A percentile compares a stretch with the other conserved stretches of the same genome.
Evolutionary conservation across 2,797 vertebrate genomes (phyloP).

Genomic region (Loriculus beryllinus): DNA sequence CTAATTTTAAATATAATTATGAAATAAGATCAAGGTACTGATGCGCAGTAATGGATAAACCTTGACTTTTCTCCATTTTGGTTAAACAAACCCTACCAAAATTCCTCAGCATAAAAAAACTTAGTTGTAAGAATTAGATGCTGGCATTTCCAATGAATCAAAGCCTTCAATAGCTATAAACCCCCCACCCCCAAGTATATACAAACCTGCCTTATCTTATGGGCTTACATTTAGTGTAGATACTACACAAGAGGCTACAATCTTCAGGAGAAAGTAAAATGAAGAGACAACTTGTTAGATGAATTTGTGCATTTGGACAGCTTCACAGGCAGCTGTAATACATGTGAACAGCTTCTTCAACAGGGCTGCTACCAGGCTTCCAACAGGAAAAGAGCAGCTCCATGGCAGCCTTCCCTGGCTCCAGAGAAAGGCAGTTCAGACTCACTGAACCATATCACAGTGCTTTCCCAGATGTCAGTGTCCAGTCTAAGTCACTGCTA

Average conservation of each 20-base stretch:
- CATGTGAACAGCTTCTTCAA: accelerated
- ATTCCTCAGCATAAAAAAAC: background rate
- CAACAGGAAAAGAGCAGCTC: background rate
- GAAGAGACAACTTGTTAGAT: background rate
- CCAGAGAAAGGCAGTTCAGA: background rate
- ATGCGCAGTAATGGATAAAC: background rate
- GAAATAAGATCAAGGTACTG: background rate
- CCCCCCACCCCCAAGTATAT: background rate
- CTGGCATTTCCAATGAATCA: constrained; percentile 10
- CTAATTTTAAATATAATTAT: background rate
- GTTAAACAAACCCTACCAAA: constrained; percentile 1
- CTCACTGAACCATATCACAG: background rate
- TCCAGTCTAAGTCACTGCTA: background rate
- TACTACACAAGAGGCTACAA: constrained; percentile 73
- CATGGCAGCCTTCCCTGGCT: background rate
- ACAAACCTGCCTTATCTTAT: constrained; percentile 23
- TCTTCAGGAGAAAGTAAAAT: constrained; percentile 36
- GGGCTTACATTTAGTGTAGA: constrained; percentile 73
- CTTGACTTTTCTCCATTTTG: background rate
- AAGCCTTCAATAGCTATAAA: background rate
- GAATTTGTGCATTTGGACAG: background rate
- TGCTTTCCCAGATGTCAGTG: background rate
- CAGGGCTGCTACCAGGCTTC: background rate
- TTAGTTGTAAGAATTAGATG: background rate
- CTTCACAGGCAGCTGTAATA: background rate